phyloP scores from a whole-genome alignment of 2,113 vertebrate species.

The Brachypteracias leptosomus region DNA sequence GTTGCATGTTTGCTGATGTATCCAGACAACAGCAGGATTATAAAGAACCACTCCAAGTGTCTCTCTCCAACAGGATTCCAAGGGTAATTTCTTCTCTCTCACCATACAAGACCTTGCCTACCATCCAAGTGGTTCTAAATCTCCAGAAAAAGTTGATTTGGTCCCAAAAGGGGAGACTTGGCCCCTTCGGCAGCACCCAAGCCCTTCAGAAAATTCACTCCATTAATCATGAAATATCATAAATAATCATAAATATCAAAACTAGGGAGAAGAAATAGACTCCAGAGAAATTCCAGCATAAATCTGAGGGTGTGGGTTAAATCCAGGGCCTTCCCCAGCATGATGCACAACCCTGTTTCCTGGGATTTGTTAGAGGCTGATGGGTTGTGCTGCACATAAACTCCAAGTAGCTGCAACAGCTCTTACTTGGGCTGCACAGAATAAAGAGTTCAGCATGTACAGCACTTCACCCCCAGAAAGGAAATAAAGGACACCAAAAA shows the following conservation, averaged over 20 bases:
- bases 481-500: conserved; percentile 13
- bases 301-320: background rate
- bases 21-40: background rate
- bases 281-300: background rate
- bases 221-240: no score
- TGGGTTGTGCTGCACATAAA: background rate
- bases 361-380: background rate
- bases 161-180: background rate
- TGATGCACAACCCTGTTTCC: background rate
- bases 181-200: background rate
- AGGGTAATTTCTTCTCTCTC: background rate
- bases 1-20: background rate
- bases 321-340: background rate
- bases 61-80: background rate
- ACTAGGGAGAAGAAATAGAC: background rate
- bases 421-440: background rate
- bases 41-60: background rate
- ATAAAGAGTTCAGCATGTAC: background rate
- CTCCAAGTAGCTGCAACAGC: background rate
- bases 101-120: background rate
- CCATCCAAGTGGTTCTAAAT: background rate
- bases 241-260: rapidly evolving
- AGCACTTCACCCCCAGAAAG: conserved; percentile 4
- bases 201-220: background rate
- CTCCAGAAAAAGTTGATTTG: background rate